Evolutionary conservation across 2,888 invertebrate genomes (phyloP).

Genomic region (Cephonodes hylas): DNA sequence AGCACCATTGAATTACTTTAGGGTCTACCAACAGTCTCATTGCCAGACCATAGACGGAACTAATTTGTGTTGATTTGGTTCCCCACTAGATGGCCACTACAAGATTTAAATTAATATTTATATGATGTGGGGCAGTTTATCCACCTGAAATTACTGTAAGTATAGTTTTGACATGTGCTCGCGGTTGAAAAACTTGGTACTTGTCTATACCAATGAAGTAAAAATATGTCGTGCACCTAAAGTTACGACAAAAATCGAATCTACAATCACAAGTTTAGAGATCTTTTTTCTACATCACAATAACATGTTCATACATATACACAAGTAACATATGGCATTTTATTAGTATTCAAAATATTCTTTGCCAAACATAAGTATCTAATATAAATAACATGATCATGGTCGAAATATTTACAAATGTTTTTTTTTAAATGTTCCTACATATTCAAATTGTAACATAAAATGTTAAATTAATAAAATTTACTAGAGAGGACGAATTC

Average conservation of each 20-base stretch:
- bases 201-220: not conserved
- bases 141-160: not conserved
- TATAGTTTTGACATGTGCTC: not conserved
- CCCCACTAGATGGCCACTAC: not conserved
- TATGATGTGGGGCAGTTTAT: not conserved
- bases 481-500: no score
- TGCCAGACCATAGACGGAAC: not conserved
- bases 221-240: not conserved
- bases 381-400: no score
- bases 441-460: no score
- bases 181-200: not conserved
- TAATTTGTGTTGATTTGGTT: not conserved
- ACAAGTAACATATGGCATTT: conserved; percentile 6
- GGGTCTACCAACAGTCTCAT: not conserved
- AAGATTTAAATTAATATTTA: not conserved
- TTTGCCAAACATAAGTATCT: no score
- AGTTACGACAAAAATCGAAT: not conserved
- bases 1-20: conserved; percentile 29
- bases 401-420: no score
- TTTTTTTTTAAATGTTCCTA: no score
- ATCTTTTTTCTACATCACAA: conserved; percentile 8
- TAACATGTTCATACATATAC: not conserved
- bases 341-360: no score
- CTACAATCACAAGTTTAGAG: conserved; percentile 9
- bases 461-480: no score